A percentile compares a stretch with the other conserved stretches of the same genome.
These are phyloP conservation scores for Neotoxoptera formosana DNA, from an alignment of 1,140 invertebrate genomes.

Conservation along the genomic window DNA sequence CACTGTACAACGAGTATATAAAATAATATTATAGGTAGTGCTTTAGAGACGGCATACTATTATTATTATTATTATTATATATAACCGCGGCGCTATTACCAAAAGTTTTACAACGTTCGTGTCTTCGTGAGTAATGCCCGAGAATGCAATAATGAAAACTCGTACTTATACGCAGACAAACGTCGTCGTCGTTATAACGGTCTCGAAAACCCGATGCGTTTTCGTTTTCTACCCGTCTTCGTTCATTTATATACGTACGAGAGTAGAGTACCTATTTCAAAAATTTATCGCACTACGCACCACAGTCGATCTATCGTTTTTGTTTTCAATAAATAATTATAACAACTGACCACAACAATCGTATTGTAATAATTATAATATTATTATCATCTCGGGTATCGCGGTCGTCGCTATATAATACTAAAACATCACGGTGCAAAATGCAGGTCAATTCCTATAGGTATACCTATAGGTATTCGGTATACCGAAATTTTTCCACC, in stretches of 20 bases:
- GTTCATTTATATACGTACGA: not conserved
- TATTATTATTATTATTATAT: not conserved
- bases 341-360: not conserved
- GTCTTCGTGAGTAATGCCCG: not conserved
- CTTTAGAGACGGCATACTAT: not conserved
- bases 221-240: not conserved
- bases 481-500: no score
- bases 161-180: not conserved
- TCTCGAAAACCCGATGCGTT: not conserved
- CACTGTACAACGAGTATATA: not conserved
- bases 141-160: constrained; percentile 13
- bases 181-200: not conserved
- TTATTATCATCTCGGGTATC: not conserved
- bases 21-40: not conserved
- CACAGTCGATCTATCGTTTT: not conserved
- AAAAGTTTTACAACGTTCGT: not conserved
- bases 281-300: not conserved
- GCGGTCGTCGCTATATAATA: no score
- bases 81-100: not conserved
- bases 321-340: not conserved
- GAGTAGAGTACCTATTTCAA: not conserved
- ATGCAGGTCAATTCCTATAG: no score
- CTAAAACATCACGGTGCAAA: no score
- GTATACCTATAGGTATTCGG: no score
- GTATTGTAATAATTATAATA: not conserved